phyloP scores from a whole-genome alignment of 2,888 invertebrate species.

The Cataglyphis albicans region DNA sequence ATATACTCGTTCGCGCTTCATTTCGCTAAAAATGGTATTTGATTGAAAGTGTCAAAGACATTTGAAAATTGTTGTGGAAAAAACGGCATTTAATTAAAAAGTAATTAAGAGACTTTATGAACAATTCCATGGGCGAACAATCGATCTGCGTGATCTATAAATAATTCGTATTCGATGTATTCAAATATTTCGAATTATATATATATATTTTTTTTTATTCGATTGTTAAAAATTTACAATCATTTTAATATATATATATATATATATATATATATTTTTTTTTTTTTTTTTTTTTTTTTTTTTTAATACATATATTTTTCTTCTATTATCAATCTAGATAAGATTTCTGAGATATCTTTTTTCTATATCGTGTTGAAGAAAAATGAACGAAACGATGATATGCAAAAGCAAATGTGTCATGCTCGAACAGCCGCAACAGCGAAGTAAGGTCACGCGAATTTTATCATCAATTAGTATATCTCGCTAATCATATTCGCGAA shows the following conservation, averaged over 20 bases:
- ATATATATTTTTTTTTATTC: background rate
- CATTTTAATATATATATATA: too few relatives aligned
- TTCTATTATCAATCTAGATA: background rate
- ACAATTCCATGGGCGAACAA: background rate
- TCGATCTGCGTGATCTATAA: background rate
- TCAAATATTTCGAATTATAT: background rate
- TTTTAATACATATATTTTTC: background rate
- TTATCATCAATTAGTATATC: slow-evolving; percentile 62
- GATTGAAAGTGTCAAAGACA: slow-evolving; percentile 24
- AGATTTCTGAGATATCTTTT: background rate
- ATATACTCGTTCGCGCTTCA: background rate
- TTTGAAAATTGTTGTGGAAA: slow-evolving; percentile 1
- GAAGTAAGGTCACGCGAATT: slow-evolving; percentile 61
- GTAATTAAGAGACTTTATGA: background rate
- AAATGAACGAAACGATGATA: slow-evolving; percentile 5
- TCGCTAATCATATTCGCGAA: slow-evolving; percentile 57
- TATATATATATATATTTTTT: too few relatives aligned
- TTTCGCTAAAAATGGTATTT: background rate
- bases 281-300: too few relatives aligned
- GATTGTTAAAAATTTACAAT: background rate
- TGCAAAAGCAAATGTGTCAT: slow-evolving; percentile 54
- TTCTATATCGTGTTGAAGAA: background rate
- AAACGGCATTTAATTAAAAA: background rate
- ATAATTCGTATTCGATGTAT: background rate
- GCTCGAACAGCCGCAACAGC: slow-evolving; percentile 40